Evolutionary conservation across 2,113 vertebrate species (phyloP).

Genomic region (Osmerus eperlanus): DNA sequence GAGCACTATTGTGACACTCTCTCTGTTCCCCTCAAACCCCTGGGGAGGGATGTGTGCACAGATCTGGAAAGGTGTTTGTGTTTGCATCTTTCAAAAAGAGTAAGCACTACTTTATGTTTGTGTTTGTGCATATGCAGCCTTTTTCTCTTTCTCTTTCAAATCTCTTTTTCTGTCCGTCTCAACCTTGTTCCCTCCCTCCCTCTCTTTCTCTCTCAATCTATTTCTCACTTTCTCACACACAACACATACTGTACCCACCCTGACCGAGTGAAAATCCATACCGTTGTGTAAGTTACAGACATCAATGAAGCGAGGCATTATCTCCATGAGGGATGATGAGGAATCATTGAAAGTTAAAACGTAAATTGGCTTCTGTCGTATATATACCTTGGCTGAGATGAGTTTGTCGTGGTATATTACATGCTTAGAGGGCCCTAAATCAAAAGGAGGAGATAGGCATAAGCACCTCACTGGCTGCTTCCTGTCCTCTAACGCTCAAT

Average conservation of each 20-base stretch:
- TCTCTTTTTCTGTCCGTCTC: conserved; percentile 20
- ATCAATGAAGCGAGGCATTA: conserved; percentile 25
- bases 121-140: background rate
- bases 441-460: conserved; percentile 62
- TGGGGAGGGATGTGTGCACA: background rate
- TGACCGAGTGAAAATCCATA: conserved; percentile 36
- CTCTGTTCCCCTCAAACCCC: background rate
- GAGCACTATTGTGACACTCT: background rate
- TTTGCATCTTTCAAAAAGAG: background rate
- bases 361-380: conserved; percentile 48
- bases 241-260: conserved; percentile 20
- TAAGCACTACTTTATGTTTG: background rate
- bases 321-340: conserved; percentile 36
- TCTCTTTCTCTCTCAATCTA: conserved; percentile 6
- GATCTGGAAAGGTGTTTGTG: background rate
- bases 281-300: conserved; percentile 29
- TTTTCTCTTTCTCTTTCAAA: too few relatives aligned
- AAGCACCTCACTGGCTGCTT: conserved; percentile 70
- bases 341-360: conserved; percentile 57
- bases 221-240: conserved; percentile 7
- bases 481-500: conserved; percentile 69
- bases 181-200: background rate
- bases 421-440: conserved; percentile 60
- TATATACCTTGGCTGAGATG: conserved; percentile 54
- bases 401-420: conserved; percentile 61